phyloP scores from a whole-genome alignment of 2,113 vertebrate species.

The Willisornis vidua region DNA sequence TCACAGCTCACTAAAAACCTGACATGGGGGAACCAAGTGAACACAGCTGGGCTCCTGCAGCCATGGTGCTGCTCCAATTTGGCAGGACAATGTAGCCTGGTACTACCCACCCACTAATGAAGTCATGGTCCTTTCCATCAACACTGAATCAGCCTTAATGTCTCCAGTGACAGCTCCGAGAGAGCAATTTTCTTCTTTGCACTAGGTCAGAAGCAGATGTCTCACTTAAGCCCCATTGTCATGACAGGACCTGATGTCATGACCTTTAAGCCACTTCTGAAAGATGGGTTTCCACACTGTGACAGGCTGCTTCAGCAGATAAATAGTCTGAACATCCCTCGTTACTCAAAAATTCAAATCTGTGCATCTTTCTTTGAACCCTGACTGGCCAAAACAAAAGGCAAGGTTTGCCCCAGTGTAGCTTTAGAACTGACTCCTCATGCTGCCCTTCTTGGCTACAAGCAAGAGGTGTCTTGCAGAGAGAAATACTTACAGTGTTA shows the following conservation, averaged over 20 bases:
- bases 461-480: not conserved
- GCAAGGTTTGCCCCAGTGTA: not conserved
- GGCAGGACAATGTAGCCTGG: not conserved
- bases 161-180: not conserved
- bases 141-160: not conserved
- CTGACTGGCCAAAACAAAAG: not conserved
- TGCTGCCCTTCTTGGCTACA: not conserved
- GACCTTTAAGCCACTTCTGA: not conserved
- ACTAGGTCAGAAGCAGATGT: not conserved
- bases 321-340: not conserved
- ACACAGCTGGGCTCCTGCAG: not conserved
- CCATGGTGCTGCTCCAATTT: not conserved
- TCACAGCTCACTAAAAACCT: not conserved
- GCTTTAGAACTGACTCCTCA: not conserved
- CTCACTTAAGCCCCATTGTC: not conserved
- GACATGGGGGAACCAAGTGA: not conserved
- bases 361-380: not conserved
- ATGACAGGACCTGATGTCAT: not conserved
- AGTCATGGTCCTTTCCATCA: not conserved
- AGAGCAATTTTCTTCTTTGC: not conserved
- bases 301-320: not conserved
- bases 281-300: not conserved
- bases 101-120: not conserved
- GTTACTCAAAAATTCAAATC: not conserved
- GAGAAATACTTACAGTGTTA: not conserved